Evolutionary conservation across 2,113 vertebrate genomes (phyloP), one percentile per base, ranked within the genome.

Genomic region (Silurus asotus): DNA sequence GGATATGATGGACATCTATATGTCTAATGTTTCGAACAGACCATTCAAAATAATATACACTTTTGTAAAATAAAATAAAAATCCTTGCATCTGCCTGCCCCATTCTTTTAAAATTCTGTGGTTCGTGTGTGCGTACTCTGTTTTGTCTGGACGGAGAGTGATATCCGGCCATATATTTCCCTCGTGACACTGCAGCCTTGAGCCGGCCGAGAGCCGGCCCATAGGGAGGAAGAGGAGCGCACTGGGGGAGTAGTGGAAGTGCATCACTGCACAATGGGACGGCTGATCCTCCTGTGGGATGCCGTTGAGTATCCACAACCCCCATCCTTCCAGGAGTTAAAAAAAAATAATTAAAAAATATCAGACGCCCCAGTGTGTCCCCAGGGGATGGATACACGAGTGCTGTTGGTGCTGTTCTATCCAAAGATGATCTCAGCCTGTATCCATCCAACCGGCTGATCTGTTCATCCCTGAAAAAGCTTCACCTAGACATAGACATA

Each of bases 121-220:
- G 74, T 84, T 56, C 70, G 55, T 23, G 15, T 72, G 45, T 79
- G 65, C 65, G 45, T 51, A 49, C 83, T 91, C 91, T 96, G 93
- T 96, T 96, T 95, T 95, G 95, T 96, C 94, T 96, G 93, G 94
- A 92, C 88, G 90, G 92, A 90, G 93, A 93, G 94, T 94, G 95
- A 95, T 95, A 95, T 94, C 95, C 95, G 95, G 93, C 90, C 84
- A 87, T 90, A 90, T 89, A 90, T 90, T 91, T 65, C 88, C 74
- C 91, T 91, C 92, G 93, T 91, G 93, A 92, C 92, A 94, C 91
- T 94, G 93, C 94, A 96, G 94, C 95, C 94, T 97, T 96, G 96
- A 96, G 94, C 0, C 86, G 90, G 89, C 90, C 94, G 93, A 95
- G 96, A 94, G 92, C 91, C 93, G 92, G 90, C 93, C 94, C 94